Conservation (phyloP, 2,113 vertebrate species). For the Emydura subglobosa region DNA sequence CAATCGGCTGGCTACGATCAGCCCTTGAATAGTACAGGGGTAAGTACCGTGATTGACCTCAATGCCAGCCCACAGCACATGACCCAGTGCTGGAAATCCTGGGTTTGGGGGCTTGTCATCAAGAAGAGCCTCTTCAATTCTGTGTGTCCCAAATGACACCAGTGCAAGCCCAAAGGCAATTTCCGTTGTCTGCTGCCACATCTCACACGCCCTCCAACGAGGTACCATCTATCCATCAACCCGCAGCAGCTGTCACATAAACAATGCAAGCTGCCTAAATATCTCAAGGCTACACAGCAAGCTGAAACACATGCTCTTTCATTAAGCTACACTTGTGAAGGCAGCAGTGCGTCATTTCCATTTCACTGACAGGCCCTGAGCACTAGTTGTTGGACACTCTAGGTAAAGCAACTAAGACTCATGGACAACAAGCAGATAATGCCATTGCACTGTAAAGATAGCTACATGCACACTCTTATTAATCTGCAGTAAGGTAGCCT, state of each 20-base stretch:
- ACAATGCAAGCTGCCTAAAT: neutral
- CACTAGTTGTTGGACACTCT: neutral
- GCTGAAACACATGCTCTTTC: neutral
- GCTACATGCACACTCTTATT: neutral
- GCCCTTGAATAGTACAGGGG: neutral
- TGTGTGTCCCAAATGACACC: neutral
- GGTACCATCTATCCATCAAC: neutral
- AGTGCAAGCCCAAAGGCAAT: neutral
- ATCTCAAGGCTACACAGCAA: neutral
- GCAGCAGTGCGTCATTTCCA: neutral
- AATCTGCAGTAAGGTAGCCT: neutral
- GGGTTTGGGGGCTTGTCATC: neutral
- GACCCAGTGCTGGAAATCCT: neutral
- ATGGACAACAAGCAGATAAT: neutral
- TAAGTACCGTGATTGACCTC: neutral
- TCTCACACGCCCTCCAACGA: neutral
- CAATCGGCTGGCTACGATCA: neutral
- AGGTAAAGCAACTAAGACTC: neutral
- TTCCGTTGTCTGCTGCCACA: neutral
- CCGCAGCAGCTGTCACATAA: neutral
- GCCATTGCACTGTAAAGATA: neutral
- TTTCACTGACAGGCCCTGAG: neutral
- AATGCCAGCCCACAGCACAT: neutral
- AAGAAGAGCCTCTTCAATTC: neutral
- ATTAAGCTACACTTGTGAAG: neutral